phyloP scores from a whole-genome alignment of 2,888 invertebrate species.

The Sepiola atlantica region DNA sequence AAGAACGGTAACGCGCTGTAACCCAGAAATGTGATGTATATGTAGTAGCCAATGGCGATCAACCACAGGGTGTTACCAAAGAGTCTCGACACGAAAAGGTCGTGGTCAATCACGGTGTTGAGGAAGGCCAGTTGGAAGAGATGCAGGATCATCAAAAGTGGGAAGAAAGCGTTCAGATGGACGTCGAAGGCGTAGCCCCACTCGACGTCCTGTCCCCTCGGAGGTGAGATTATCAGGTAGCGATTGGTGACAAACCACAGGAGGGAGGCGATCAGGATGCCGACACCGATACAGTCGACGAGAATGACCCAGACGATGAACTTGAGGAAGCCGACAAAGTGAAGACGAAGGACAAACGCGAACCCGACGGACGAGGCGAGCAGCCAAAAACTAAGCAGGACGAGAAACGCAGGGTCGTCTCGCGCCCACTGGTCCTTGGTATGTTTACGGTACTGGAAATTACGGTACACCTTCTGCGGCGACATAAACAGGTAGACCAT shows the following conservation, averaged over 20 bases:
- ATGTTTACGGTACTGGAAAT: slow-evolving; percentile 79
- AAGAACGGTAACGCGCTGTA: slow-evolving; percentile 93
- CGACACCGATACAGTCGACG: slow-evolving; percentile 93
- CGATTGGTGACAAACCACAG: slow-evolving; percentile 91
- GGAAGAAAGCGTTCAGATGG: slow-evolving; percentile 98
- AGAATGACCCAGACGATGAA: slow-evolving; percentile 93
- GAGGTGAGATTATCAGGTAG: slow-evolving; percentile 75
- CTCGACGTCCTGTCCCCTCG: slow-evolving; percentile 86
- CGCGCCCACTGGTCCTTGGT: slow-evolving; percentile 98
- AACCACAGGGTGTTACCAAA: slow-evolving; percentile 96
- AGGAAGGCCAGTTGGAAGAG: slow-evolving; percentile 89
- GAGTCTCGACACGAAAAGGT: slow-evolving; percentile 85
- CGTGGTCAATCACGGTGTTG: slow-evolving; percentile 82
- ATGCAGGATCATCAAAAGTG: slow-evolving; percentile 94
- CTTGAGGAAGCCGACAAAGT: slow-evolving; percentile 80
- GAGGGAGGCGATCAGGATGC: slow-evolving; percentile 88
- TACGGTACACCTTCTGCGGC: slow-evolving; percentile 88
- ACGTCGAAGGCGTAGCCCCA: slow-evolving; percentile 99
- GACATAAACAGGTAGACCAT: slow-evolving; percentile 95
- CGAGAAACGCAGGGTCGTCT: slow-evolving; percentile 98
- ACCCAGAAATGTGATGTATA: slow-evolving; percentile 97
- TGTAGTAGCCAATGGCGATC: slow-evolving; percentile 90
- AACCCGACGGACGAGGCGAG: slow-evolving; percentile 92
- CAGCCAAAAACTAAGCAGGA: slow-evolving; percentile 89
- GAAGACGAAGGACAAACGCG: slow-evolving; percentile 84